Evolutionary conservation across 2,797 vertebrate genomes (phyloP), one percentile per base, ranked within the genome.

Genomic region (Eremophila alpestris): DNA sequence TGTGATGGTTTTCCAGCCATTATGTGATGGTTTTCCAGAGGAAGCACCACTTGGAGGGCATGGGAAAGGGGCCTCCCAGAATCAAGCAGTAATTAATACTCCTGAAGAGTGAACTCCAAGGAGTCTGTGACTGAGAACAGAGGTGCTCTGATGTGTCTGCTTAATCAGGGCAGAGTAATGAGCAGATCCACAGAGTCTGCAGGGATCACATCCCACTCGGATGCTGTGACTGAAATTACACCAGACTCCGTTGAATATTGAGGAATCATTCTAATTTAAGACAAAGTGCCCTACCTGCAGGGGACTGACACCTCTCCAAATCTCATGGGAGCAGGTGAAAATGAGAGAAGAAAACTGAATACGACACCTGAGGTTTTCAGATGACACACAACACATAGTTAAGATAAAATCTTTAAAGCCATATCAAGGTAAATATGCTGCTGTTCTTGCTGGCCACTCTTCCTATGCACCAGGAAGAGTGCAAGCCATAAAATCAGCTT

Each of bases 31-130:
- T 38, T 38, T 38, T 38, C 38, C 38, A 20, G n/a, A 55, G 43
- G 14, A 76, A 54, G 11, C 0, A 1, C 1, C 1, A 12, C 43
- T 43, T 60, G 38, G 10, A 87, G 43, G 18, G 38, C 13, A 11
- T 0, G 19, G 49, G 26, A 82, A 87, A 70, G 38, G 38, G 5
- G 5, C 20, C 89, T 62, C 52, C 64, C 58, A 48, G 60, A 74
- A 64, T 8, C 0, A 0, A 46, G 45, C 52, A 62, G 59, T 67
- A 84, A 93, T 94, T 67, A 96, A 87, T 1, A 3, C 38, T 89
- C 55, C 64, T 48, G 60, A 64, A 83, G 62, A 87, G 40, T 29
- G 74, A 96, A 17, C 89, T 51, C 79, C 43, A 16, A 91, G 87
- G 68, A 87, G 46, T 46, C 71, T 60, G 52, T 12, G 45, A 22